Evolutionary conservation across 1,140 invertebrate genomes (phyloP).

Genomic region (Achroia grisella): DNA sequence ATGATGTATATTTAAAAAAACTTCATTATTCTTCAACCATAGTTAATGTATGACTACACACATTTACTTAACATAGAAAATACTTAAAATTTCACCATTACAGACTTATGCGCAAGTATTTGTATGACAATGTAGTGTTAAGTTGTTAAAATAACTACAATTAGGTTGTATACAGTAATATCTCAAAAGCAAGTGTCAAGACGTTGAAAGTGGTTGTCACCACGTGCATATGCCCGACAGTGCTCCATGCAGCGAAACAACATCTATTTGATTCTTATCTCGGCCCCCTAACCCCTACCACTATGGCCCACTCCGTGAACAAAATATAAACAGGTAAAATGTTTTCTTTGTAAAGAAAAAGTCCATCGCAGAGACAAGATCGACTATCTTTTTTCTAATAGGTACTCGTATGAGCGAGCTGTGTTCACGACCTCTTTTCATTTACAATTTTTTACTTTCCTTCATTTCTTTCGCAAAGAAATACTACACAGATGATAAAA

Average conservation of each 20-base stretch:
- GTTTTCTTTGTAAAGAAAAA: conserved; percentile 52
- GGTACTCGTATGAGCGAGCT: background rate
- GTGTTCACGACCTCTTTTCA: conserved; percentile 1
- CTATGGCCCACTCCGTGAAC: conserved; percentile 22
- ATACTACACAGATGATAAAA: no score
- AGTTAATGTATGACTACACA: no score
- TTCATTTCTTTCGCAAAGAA: no score
- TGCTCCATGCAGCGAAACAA: conserved; percentile 63
- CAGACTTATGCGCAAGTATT: no score
- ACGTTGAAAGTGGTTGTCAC: conserved; percentile 44
- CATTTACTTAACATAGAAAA: no score
- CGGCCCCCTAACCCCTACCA: conserved; percentile 27
- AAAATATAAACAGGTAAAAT: conserved; percentile 60
- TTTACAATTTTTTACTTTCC: background rate
- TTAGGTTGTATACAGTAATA: conserved; percentile 1
- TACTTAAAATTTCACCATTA: no score
- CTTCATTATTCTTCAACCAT: no score
- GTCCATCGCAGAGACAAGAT: conserved; percentile 42
- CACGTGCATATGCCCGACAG: conserved; percentile 54
- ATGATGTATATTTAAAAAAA: no score
- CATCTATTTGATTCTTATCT: conserved; percentile 73
- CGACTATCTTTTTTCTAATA: conserved; percentile 8
- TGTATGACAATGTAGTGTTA: no score
- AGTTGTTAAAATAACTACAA: no score
- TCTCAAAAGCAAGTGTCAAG: conserved; percentile 53